These are phyloP conservation scores for Poeciliopsis paucimaculata DNA, from an alignment of 2,797 vertebrate genomes.

Conservation along the genomic window DNA sequence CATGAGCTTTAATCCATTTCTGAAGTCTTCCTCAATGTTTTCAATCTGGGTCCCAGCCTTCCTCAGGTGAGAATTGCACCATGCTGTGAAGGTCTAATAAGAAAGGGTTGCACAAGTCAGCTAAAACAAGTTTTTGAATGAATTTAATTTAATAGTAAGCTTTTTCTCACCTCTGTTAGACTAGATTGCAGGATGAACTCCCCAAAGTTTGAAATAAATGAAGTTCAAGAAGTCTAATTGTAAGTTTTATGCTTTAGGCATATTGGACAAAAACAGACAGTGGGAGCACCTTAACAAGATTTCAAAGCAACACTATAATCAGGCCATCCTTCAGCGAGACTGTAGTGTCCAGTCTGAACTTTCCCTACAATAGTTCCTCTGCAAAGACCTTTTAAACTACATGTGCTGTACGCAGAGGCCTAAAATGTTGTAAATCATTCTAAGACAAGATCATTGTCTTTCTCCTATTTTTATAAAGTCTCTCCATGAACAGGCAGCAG, in stretches of 20 bases:
- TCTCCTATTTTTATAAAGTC: conserved; percentile 70
- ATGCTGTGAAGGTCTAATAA: conserved; percentile 95
- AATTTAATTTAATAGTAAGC: neutral
- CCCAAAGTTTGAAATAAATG: neutral
- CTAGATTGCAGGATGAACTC: neutral
- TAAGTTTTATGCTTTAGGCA: neutral
- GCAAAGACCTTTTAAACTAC: conserved; percentile 19
- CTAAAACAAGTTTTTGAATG: conserved; percentile 16
- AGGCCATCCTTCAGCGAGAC: conserved; percentile 35
- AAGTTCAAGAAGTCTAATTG: neutral
- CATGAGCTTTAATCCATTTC: conserved; percentile 98
- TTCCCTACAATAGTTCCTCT: conserved; percentile 18
- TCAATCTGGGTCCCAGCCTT: conserved; percentile 98
- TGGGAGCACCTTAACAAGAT: conserved; percentile 36
- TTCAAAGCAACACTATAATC: conserved; percentile 20
- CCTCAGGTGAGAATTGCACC: conserved; percentile 98
- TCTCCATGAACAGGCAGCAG: conserved; percentile 50
- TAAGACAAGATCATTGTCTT: conserved; percentile 67
- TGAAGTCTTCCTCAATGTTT: conserved; percentile 98
- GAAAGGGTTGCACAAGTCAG: conserved; percentile 33
- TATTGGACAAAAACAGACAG: conserved; percentile 31
- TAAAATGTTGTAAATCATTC: conserved; percentile 58
- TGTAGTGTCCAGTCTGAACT: conserved; percentile 26
- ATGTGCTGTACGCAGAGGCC: conserved; percentile 13
- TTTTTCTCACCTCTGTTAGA: neutral